Base-by-base conservation (phyloP, 2,888 invertebrate species). In the Mesoligia furuncula region DNA sequence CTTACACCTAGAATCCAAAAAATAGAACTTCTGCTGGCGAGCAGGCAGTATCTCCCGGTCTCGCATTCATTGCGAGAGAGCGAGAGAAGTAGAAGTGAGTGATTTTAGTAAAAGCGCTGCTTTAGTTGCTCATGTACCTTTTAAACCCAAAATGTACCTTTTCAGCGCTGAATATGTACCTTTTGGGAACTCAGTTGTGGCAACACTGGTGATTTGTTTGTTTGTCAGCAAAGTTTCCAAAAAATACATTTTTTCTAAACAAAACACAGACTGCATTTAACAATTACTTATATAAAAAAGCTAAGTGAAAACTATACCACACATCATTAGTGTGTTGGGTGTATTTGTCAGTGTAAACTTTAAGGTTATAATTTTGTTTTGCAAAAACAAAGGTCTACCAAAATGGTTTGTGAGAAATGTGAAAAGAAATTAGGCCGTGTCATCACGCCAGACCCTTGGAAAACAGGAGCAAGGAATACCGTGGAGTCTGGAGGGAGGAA, bases 371-470 rank as follows among this genome's bases (percentile, higher is more conserved):
- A 59, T 11, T 79, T 39, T 84, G 51, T 79, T 79, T 80, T 48
- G 48, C 27, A 15, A 84, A 39, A 79, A 78, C 51, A 66, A 62
- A 64, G n/a, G 11, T 27, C 7, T 54, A 27, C 8, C 62, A 86
- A 79, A 88, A 99, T 99, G 99, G 99, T 99, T 90, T 99, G 99
- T 91, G 99, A 98, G 42, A 99, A 98, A 92, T 99, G 99, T 92
- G 98, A 99, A 89, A 98, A 98, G 92, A 99, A 99, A 94, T 96
- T 99, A 31, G 98, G 99, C 0, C 98, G 98, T 93, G 98, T 99
- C 0, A 99, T 99, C 62, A 99, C 99, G 0, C 99, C 99, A 0
- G 99, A 99, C 96, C 98, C 99, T 8, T 99, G 99, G 99, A 99
- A 99, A 95, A 97, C 98, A 65, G 99, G 99, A 6, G 98, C 99